Conservation (phyloP, 30 jellyfish, hydroid and myxozoan genomes). For the Kudoa iwatai region DNA sequence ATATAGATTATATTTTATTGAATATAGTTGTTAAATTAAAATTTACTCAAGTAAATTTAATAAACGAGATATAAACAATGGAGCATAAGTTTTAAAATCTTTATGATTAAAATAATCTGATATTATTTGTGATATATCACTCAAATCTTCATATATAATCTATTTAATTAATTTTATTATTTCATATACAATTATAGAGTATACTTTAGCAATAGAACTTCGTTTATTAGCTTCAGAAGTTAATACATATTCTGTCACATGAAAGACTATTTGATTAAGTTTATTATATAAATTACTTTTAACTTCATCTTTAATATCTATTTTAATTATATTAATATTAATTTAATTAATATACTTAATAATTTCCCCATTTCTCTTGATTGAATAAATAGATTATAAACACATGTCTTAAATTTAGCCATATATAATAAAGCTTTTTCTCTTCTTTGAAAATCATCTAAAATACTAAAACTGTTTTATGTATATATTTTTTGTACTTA, state of each 20-base stretch:
- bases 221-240: constrained; percentile 24
- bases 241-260: constrained; percentile 44
- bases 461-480: too few species aligned
- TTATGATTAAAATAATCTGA: too few species aligned
- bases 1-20: too few species aligned
- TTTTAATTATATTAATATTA: background rate
- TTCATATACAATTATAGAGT: too few species aligned
- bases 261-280: constrained; percentile 32
- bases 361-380: constrained; percentile 48
- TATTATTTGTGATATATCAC: too few species aligned
- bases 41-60: too few species aligned
- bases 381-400: constrained; percentile 59
- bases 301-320: background rate
- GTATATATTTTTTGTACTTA: too few species aligned
- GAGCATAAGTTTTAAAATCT: too few species aligned
- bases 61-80: too few species aligned
- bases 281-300: constrained; percentile 3
- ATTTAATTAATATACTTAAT: background rate
- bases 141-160: too few species aligned
- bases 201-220: constrained; percentile 9
- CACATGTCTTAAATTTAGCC: constrained; percentile 44
- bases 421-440: constrained; percentile 68
- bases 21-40: too few species aligned
- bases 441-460: constrained; percentile 88
- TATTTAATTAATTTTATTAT: too few species aligned